A percentile compares a stretch with the other conserved stretches of the same genome.
Conservation (phyloP, 2,888 invertebrate genomes). For the Graphium colonna region DNA sequence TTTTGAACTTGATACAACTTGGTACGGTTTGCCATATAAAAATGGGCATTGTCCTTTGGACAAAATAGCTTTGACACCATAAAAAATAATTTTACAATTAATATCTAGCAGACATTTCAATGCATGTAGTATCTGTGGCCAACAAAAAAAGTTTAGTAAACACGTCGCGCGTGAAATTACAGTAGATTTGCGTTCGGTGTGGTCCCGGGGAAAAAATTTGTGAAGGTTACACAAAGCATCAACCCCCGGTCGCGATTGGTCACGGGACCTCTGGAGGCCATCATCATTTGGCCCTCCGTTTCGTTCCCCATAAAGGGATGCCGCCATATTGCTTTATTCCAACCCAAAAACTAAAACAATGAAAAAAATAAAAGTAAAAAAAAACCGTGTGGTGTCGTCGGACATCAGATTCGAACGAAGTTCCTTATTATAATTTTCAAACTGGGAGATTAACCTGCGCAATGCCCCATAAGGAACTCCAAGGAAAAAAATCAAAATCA, state of each 20-base stretch:
- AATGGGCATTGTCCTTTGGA: too few species aligned
- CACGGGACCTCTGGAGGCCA: constrained; percentile 58
- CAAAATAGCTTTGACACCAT: background rate
- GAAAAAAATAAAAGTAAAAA: too few species aligned
- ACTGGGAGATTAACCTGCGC: too few species aligned
- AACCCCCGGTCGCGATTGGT: constrained; percentile 66
- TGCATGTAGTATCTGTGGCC: background rate
- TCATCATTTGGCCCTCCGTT: constrained; percentile 61
- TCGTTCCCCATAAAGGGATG: constrained; percentile 42
- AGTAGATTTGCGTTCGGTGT: constrained; percentile 73
- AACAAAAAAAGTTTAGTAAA: constrained; percentile 56
- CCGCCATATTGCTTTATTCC: constrained; percentile 32
- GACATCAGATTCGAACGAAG: too few species aligned
- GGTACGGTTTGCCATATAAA: too few species aligned
- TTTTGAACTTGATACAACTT: too few species aligned
- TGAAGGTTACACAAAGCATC: constrained; percentile 70
- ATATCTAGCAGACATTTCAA: too few species aligned
- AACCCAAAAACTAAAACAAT: constrained; percentile 7
- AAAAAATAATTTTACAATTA: too few species aligned
- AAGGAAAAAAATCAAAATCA: too few species aligned
- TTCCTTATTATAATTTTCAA: too few species aligned
- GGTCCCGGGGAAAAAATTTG: constrained; percentile 65
- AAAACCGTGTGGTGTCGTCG: too few species aligned
- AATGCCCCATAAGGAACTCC: too few species aligned
- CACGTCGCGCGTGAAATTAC: constrained; percentile 72